Evolutionary conservation across 2,888 invertebrate species (phyloP), one percentile per base, ranked within the genome.

Genomic region (Timema podura): DNA sequence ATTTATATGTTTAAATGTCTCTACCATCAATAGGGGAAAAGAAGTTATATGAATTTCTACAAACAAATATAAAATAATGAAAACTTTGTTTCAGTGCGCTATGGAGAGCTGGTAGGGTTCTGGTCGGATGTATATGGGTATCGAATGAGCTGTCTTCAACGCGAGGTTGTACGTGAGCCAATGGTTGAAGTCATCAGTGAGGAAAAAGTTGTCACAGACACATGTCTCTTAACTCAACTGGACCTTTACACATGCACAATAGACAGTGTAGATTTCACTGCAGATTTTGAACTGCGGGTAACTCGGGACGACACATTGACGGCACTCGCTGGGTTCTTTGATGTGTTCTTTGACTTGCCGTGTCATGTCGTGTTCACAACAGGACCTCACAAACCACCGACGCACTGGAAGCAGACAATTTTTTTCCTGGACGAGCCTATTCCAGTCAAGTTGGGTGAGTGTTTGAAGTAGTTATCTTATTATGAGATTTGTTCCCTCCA

Each of bases 391-490:
- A 82, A 84, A 0, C 84, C 86, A 0, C 84, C 88, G 44, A 97
- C 97, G 0, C 97, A 97, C 83, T 97, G 97, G 97, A 95, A 96
- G 79, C 97, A 97, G 81, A 95, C 95, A 0, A 86, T 95, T 1
- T 95, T 96, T 80, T 91, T 92, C 77, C 84, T 97, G 13, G 90
- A 88, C 73, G 86, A 91, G 75, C 88, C 91, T 48, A 85, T 91
- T 65, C 80, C 85, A 65, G 88, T 95, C 0, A 88, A 88, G 74
- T 82, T 87, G 81, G 93, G 91, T 80, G 77, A 66, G 70, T 30
- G 30, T 30, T 30, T 30, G 30, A 30, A 30, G 3, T 30, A 30
- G 30, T 30, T 1, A 3, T 30, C 30, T 30, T 2, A 30, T 30
- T 1, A 2, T 30, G 30, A 30, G 30, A 3, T 30, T 30, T 30